Percentiles rank a stretch among this genome's conserved stretches.
These are phyloP conservation scores for Drosophila navojoa DNA, from an alignment of 1,140 invertebrate genomes.

Conservation along the genomic window DNA sequence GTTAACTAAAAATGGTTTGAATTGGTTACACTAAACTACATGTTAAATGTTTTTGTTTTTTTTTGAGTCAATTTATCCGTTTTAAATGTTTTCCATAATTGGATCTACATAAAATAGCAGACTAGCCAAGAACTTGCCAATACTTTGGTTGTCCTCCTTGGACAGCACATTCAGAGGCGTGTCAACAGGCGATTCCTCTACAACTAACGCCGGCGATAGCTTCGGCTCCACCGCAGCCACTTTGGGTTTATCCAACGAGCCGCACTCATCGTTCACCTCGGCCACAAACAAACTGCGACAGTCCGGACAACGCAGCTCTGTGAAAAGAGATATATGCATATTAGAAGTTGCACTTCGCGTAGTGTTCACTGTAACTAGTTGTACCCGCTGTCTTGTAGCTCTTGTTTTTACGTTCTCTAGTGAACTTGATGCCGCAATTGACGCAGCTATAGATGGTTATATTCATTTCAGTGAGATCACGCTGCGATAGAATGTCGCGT, in stretches of 20 bases:
- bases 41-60: neutral
- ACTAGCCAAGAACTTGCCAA: constrained; percentile 69
- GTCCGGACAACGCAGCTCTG: constrained; percentile 85
- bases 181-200: constrained; percentile 55
- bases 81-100: constrained; percentile 26
- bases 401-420: constrained; percentile 83
- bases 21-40: constrained; percentile 25
- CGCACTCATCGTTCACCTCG: constrained; percentile 79
- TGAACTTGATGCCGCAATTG: constrained; percentile 87
- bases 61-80: neutral
- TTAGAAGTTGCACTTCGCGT: neutral
- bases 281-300: constrained; percentile 86
- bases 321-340: neutral
- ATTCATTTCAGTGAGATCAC: constrained; percentile 85
- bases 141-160: constrained; percentile 75
- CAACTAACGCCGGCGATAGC: constrained; percentile 66
- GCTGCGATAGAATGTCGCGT: constrained; percentile 84
- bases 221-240: constrained; percentile 28
- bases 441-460: constrained; percentile 86
- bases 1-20: constrained; percentile 17
- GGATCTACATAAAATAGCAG: constrained; percentile 21
- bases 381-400: constrained; percentile 38
- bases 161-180: constrained; percentile 11
- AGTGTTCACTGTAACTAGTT: neutral
- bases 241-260: constrained; percentile 60